phyloP scores from a whole-genome alignment of 2,888 invertebrate genomes.

The Brenthis hecate region DNA sequence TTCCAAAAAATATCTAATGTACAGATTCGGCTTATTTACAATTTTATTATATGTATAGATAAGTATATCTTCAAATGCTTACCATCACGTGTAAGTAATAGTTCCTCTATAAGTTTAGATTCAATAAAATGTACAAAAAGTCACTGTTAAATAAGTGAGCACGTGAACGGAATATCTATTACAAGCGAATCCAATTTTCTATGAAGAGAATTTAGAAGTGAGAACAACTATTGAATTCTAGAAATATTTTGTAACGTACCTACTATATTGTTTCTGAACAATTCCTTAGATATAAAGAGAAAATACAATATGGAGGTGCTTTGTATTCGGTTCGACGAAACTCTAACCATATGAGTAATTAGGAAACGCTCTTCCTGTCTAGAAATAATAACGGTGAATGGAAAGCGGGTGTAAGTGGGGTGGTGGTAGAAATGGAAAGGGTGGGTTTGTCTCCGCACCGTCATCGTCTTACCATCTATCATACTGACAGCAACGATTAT shows the following conservation, averaged over 20 bases:
- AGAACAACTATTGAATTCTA: constrained; percentile 7
- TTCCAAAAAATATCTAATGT: no score
- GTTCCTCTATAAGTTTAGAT: constrained; percentile 13
- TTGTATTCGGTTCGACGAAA: constrained; percentile 4
- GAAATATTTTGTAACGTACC: constrained; percentile 6
- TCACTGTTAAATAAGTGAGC: constrained; percentile 18
- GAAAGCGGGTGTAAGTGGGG: constrained; percentile 39
- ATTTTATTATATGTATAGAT: no score
- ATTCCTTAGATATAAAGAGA: not conserved
- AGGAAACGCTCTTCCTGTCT: constrained; percentile 24
- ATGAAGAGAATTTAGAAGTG: constrained; percentile 19
- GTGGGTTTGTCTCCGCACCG: constrained; percentile 55
- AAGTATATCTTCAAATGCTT: no score
- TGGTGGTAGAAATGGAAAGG: constrained; percentile 36
- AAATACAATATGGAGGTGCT: constrained; percentile 1
- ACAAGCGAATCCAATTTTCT: constrained; percentile 17
- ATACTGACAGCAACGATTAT: constrained; percentile 70
- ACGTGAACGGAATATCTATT: constrained; percentile 17
- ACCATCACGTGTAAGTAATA: not conserved
- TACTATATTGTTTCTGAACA: constrained; percentile 2
- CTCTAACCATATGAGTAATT: constrained; percentile 13
- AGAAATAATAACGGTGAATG: constrained; percentile 42
- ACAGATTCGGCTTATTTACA: no score
- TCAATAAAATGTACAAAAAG: constrained; percentile 12
- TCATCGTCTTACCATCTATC: constrained; percentile 72